Evolutionary conservation across 2,888 invertebrate species (phyloP).

Genomic region (Tolmerus cingulatus): DNA sequence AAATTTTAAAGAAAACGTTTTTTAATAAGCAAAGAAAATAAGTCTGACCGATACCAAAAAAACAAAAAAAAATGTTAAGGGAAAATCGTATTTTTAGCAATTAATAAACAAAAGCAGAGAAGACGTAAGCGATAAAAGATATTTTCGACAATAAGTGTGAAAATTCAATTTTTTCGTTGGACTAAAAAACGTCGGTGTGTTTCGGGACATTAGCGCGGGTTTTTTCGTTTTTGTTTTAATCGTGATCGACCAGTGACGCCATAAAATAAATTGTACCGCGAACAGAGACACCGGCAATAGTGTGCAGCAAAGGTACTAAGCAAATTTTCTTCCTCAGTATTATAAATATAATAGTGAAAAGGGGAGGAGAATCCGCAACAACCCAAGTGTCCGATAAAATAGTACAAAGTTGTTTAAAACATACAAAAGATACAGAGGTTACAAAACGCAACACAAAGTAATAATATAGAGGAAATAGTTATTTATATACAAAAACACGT

Average conservation of each 20-base stretch:
- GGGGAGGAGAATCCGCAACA: constrained; percentile 53
- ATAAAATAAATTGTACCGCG: not conserved
- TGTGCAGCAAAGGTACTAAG: constrained; percentile 39
- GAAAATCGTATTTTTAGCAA: not conserved
- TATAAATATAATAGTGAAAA: not conserved
- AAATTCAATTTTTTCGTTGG: constrained; percentile 4
- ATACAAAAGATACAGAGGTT: not conserved
- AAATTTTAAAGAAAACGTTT: constrained; percentile 47
- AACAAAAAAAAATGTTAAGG: not conserved
- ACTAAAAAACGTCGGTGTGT: not conserved
- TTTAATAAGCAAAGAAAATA: constrained; percentile 39
- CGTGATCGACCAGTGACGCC: not conserved
- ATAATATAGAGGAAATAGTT: constrained; percentile 33
- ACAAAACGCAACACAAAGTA: constrained; percentile 44
- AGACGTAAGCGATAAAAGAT: constrained; percentile 16
- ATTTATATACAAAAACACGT: constrained; percentile 38
- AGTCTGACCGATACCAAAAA: constrained; percentile 48
- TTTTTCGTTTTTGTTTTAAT: constrained; percentile 9
- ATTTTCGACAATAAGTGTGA: constrained; percentile 19
- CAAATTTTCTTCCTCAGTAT: constrained; percentile 19
- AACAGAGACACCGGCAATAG: not conserved
- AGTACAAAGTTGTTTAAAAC: constrained; percentile 52
- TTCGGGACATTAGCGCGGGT: not conserved
- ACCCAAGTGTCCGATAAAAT: constrained; percentile 54
- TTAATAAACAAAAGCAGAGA: constrained; percentile 5